Base-by-base conservation (phyloP, 2,888 invertebrate species). In the Cacoxenus indagator region DNA sequence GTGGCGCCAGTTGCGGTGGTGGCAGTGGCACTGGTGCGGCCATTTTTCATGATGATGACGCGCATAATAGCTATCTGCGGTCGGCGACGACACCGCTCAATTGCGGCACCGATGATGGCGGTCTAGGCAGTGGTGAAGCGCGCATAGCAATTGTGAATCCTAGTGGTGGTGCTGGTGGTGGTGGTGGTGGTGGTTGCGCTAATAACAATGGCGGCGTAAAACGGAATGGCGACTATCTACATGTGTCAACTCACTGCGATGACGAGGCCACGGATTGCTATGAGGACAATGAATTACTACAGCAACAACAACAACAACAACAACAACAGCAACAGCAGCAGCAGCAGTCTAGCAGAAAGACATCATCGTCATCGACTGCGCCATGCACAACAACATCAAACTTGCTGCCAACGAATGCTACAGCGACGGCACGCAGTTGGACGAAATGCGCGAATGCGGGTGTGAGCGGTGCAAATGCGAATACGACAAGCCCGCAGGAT, bases 201-300 rank as follows among this genome's bases (percentile, higher is more conserved):
- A 80, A 83, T 24, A 86, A 24, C 26, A 22, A 29, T 24, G 81
- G 79, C 26, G 77, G 72, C 17, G 81, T 83, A 22, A 86, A 89
- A 67, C 92, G 92, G 81, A 90, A 93, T 74, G 93, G 93, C 48
- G 93, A 93, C 79, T 93, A 93, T 84, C 90, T 92, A 76, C 92
- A 93, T 78, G 92, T 93, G 73, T 93, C 93, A 51, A 91, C 91
- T 31, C 85, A 86, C 68, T 85, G 85, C 51, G 92, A 93, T 78
- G 93, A 93, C 73, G 90, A 90, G 46, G 86, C 81, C 24, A 91
- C 91, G 1, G 66, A 57, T 45, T 92, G 92, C 76, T 92, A 91
- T 61, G 92, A 92, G 65, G 90, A 85, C 81, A 89, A 75, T 84
- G 84, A 83, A 68, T 82, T 24, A 24, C 14, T 45, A 27, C 69